Conservation (phyloP, 2,888 invertebrate genomes). For the Caenorhabditis auriculariae region DNA sequence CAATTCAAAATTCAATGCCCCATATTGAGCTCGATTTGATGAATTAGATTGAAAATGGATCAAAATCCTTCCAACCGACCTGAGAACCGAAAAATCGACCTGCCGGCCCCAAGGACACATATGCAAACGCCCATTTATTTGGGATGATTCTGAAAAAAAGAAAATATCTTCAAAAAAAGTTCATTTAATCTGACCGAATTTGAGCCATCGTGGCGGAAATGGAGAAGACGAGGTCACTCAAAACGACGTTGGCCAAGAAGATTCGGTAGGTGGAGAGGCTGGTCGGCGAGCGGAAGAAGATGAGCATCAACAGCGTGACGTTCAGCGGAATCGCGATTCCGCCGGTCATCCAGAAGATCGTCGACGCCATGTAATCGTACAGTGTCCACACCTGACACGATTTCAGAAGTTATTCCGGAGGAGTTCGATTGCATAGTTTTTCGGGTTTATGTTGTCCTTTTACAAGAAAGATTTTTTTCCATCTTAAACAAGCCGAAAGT, state of each 20-base stretch:
- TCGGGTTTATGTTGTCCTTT: too few relatives aligned
- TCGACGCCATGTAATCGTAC: constrained; percentile 24
- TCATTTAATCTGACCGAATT: constrained; percentile 21
- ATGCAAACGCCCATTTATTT: constrained; percentile 49
- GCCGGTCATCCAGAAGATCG: constrained; percentile 25
- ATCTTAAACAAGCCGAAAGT: too few relatives aligned
- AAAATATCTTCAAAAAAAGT: neutral
- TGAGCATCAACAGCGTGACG: constrained; percentile 24
- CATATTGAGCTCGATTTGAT: too few relatives aligned
- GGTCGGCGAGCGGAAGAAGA: constrained; percentile 22
- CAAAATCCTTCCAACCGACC: neutral
- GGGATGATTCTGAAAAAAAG: constrained; percentile 46
- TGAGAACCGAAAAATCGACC: constrained; percentile 27
- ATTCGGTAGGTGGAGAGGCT: constrained; percentile 28
- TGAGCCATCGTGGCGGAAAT: constrained; percentile 33
- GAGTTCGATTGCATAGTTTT: too few relatives aligned
- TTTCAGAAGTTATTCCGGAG: too few relatives aligned
- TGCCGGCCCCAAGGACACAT: constrained; percentile 44
- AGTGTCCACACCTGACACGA: too few relatives aligned
- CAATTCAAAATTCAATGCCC: too few relatives aligned
- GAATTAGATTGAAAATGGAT: too few relatives aligned
- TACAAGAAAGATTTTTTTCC: too few relatives aligned
- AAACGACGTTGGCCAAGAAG: constrained; percentile 32
- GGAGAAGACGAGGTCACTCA: constrained; percentile 33
- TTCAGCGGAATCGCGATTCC: constrained; percentile 28